Evolutionary conservation across 2,113 vertebrate genomes (phyloP).

Genomic region (Uropsilus gracilis): DNA sequence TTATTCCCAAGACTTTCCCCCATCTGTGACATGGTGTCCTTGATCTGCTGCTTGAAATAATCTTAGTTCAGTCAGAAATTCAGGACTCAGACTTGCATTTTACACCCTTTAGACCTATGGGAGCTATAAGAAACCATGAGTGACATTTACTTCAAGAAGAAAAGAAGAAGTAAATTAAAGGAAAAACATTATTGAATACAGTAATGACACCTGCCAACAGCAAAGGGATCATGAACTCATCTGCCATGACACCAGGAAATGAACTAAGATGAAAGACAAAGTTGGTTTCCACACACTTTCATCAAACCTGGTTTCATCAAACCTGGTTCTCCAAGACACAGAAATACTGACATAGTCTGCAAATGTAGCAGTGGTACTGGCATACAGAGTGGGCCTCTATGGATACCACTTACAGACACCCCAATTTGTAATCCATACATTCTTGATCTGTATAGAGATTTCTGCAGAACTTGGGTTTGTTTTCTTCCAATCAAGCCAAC

Average conservation of each 20-base stretch:
- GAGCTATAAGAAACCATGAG: conserved; percentile 36
- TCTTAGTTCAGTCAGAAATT: background rate
- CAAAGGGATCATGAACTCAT: background rate
- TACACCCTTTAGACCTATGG: conserved; percentile 1
- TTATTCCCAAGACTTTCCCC: background rate
- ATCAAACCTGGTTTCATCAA: background rate
- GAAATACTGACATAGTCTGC: background rate
- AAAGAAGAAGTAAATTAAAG: conserved; percentile 59
- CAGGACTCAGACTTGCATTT: conserved; percentile 7
- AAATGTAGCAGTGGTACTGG: background rate
- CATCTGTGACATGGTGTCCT: background rate
- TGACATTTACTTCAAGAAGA: conserved; percentile 55
- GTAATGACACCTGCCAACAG: conserved; percentile 53
- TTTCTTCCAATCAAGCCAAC: background rate
- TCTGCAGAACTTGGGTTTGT: background rate
- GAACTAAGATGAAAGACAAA: conserved; percentile 39
- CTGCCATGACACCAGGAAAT: conserved; percentile 62
- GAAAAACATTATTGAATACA: conserved; percentile 16
- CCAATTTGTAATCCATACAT: background rate
- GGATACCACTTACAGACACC: background rate
- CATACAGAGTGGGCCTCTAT: background rate
- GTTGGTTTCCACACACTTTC: background rate
- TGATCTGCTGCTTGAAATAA: background rate
- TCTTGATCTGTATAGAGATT: background rate
- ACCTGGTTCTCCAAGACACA: background rate